Percentiles rank a stretch among this genome's conserved stretches.
Evolutionary conservation across 2,113 vertebrate species (phyloP).

Genomic region (Mustela nigripes): DNA sequence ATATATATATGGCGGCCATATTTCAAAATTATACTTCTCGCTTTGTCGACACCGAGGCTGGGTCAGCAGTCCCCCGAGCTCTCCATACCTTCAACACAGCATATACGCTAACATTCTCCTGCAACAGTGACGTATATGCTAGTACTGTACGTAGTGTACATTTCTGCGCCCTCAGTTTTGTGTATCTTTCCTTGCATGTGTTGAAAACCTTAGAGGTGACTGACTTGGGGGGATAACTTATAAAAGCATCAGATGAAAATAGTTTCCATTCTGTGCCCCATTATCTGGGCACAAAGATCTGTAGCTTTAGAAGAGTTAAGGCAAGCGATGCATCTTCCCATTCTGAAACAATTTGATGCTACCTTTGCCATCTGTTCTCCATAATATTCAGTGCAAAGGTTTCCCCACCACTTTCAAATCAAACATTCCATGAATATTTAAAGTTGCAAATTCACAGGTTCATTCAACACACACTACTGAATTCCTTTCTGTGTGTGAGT

Average conservation of each 20-base stretch:
- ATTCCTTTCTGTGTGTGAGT: neutral
- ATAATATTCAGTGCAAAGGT: slow-evolving; percentile 66
- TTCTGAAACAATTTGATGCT: neutral
- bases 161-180: neutral
- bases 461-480: neutral
- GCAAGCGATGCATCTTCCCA: neutral
- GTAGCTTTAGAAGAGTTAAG: neutral
- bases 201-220: neutral
- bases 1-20: slow-evolving; percentile 21
- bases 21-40: neutral
- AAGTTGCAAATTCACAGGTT: slow-evolving; percentile 38
- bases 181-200: neutral
- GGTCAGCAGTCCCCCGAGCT: neutral
- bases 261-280: neutral
- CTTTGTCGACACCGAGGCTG: neutral
- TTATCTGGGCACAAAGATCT: neutral
- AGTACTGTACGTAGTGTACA: neutral
- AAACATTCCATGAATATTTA: slow-evolving; percentile 52
- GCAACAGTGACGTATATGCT: neutral
- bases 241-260: neutral
- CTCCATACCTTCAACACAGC: neutral
- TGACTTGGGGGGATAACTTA: neutral
- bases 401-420: slow-evolving; percentile 76
- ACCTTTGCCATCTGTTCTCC: neutral
- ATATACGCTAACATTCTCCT: neutral